These are phyloP conservation scores for Anas platyrhynchos DNA, from an alignment of 2,113 vertebrate genomes.

Conservation along the genomic window DNA sequence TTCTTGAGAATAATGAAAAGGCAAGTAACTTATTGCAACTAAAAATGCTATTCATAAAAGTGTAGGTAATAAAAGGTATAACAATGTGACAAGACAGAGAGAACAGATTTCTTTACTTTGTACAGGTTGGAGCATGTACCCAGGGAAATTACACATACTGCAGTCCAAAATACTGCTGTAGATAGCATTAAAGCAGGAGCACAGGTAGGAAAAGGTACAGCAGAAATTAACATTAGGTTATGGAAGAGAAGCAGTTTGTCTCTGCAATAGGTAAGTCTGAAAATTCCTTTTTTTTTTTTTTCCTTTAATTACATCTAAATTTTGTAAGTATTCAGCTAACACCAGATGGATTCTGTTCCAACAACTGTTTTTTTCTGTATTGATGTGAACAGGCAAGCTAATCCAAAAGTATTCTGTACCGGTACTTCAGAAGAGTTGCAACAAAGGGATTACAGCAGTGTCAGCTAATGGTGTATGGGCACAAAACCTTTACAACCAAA, in stretches of 20 bases:
- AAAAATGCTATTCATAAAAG: background rate
- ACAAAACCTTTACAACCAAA: background rate
- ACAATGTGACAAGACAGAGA: background rate
- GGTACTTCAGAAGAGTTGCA: background rate
- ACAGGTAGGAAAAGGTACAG: background rate
- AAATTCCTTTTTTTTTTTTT: background rate
- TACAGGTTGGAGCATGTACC: background rate
- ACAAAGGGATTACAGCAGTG: background rate
- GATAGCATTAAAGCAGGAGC: background rate
- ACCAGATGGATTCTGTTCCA: background rate
- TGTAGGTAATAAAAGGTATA: background rate
- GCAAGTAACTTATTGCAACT: background rate
- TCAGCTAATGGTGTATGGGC: background rate
- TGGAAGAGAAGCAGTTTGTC: background rate
- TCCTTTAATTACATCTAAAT: background rate
- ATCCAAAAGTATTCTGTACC: background rate
- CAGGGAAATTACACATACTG: background rate
- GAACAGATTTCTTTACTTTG: background rate
- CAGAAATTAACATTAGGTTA: background rate
- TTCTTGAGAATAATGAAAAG: background rate
- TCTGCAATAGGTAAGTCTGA: background rate
- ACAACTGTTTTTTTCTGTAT: background rate
- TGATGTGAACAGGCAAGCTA: background rate
- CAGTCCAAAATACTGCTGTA: background rate
- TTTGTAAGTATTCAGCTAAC: background rate